Evolutionary conservation across 2,113 vertebrate species (phyloP), one percentile per base, ranked within the genome.

Genomic region (Hucho hucho): DNA sequence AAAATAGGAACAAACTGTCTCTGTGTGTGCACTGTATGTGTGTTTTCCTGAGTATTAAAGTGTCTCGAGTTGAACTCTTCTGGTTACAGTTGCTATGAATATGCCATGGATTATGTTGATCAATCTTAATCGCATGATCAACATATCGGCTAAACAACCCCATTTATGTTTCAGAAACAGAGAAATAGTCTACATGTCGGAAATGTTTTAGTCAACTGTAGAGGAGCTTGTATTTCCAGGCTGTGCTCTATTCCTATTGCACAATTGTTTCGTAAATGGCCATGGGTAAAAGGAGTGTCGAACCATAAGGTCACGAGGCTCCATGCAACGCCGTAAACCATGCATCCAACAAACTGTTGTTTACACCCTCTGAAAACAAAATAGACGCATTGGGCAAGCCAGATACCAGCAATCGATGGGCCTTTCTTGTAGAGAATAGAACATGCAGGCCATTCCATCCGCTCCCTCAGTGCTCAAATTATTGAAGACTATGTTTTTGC

Each of bases 1-100:
- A 75, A 72, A 73, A 46, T 32, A 66, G 67, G 46, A 74, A 64
- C 37, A 61, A 66, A 65, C 77, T 65, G 61, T 53, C 65, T 74
- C 65, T 69, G 26, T 67, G 16, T 67, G 64, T 66, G 16, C 37
- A 11, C 37, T 11, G 9, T 43, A 11, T 43, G 37, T 43, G 4
- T 67, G 18, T 32, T 26, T 67, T 25, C 25, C 28, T 16, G 64
- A 18, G 64, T 65, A 43, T 43, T 43, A 43, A 28, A 65, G 28
- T 7, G 24, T 65, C 73, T 79, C 59, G 6, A 58, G 72, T 69
- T 64, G 69, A 59, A 58, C 26, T n/a, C 63, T 69, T 32, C 26
- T 25, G 61, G 61, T 22, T 64, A 65, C 28, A 28, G 64, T 65
- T 65, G 64, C 64, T 5, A 18, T 18, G 4, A 4, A 16, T 53